Evolutionary conservation across 2,888 invertebrate genomes (phyloP), one percentile per base, ranked within the genome.

Genomic region (Stratiomys singularior): DNA sequence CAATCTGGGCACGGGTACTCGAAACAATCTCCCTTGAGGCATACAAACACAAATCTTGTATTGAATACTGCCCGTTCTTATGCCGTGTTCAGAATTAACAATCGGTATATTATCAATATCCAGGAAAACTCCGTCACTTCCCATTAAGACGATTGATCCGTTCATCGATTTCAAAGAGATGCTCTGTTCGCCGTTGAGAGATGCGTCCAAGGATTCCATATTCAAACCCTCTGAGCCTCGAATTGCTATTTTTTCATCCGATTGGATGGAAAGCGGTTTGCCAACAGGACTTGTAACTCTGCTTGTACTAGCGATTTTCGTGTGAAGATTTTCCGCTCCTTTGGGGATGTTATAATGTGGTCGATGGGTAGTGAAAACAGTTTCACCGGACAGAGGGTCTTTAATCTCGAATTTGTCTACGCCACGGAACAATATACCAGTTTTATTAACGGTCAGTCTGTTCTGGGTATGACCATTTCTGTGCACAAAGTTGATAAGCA

Each of bases 41-140:
- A 96, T 95, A 83, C 96, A 96, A 0, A 96, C 93, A 82, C 96
- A 97, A 0, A 97, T 90, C 85, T 96, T 96, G 82, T 92, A 96
- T 84, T 96, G 95, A 0, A 91, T 86, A 78, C 87, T 86, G 1
- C 85, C 86, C 83, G 83, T 88, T 83, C 81, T 88, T 30, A 80
- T 86, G 80, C 84, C 89, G 81, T 30, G 83, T 78, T 89, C 87
- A 2, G 89, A 88, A 9, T 85, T 86, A 0, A 92, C 93, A 66
- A 93, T 90, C 0, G 95, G 94, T 18, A 95, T 88, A 80, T 91
- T 91, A 60, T 92, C 90, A 0, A 93, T 90, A 82, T 95, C 93
- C 0, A 96, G 87, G 74, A 88, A 91, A 0, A 94, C 89, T 0
- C 95, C 94, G 64, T 92, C 91, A 76, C 91, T 90, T 0, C 92